These are phyloP conservation scores for Urosaurus nigricauda DNA, from an alignment of 2,797 vertebrate species.

Conservation along the genomic window DNA sequence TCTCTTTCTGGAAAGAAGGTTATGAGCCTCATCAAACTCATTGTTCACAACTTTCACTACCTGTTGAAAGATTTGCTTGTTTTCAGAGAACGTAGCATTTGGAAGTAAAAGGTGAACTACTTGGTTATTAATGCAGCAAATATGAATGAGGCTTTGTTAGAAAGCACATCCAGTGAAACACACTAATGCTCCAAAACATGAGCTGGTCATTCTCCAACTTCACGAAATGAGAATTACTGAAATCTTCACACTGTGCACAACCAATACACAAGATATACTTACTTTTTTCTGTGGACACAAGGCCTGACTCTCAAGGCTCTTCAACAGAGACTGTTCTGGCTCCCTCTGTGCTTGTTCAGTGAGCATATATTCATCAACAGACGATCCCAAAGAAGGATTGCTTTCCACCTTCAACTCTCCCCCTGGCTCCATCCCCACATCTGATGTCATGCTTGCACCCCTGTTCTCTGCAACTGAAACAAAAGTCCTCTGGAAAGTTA, in stretches of 20 bases:
- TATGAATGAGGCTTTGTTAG: background rate
- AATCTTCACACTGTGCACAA: background rate
- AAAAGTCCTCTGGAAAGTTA: background rate
- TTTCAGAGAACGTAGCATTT: conserved; percentile 1
- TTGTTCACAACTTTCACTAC: background rate
- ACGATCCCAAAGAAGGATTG: fast-evolving
- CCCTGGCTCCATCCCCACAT: background rate
- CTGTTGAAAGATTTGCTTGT: conserved; percentile 21
- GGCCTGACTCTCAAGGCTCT: background rate
- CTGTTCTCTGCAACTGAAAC: background rate
- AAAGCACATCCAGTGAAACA: background rate
- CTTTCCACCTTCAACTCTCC: conserved; percentile 37
- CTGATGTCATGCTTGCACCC: fast-evolving
- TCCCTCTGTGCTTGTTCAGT: background rate
- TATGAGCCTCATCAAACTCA: conserved; percentile 1
- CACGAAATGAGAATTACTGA: background rate
- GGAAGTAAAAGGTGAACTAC: background rate
- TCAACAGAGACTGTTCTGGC: background rate
- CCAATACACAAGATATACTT: background rate
- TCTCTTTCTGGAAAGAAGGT: conserved; percentile 10
- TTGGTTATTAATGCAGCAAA: background rate
- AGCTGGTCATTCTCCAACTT: background rate
- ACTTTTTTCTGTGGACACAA: background rate
- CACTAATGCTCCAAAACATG: background rate
- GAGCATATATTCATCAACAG: background rate